Conservation (phyloP, 37 sponge, comb jelly and placozoan genomes). For the Halichondria panicea region DNA sequence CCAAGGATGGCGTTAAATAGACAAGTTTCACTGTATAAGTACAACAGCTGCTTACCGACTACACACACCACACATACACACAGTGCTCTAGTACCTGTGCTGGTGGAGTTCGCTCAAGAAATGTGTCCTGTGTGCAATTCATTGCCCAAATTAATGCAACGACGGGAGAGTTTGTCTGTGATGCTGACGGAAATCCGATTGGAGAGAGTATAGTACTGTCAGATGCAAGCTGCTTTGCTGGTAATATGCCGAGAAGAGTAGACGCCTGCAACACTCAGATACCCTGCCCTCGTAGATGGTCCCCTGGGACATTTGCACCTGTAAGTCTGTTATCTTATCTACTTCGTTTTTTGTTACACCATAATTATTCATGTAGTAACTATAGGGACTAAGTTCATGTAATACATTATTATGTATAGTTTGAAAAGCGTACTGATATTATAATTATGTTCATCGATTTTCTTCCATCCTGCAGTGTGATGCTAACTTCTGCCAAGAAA, state of each 20-base stretch:
- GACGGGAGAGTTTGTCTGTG: not conserved
- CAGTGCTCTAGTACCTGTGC: conserved; percentile 26
- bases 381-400: not conserved
- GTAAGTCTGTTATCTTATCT: no score
- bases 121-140: conserved; percentile 1
- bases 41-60: no score
- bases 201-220: not conserved
- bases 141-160: not conserved
- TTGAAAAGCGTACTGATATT: no score
- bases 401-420: not conserved
- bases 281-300: not conserved
- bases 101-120: conserved; percentile 2
- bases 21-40: no score
- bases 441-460: not conserved
- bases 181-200: no score
- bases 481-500: not conserved
- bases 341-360: no score
- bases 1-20: no score
- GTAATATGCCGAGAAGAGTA: not conserved
- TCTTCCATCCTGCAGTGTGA: not conserved
- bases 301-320: not conserved
- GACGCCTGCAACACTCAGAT: not conserved
- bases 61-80: not conserved
- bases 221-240: not conserved
- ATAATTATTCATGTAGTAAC: not conserved